phyloP scores from a whole-genome alignment of 2,888 invertebrate genomes.

The Oligia strigilis region DNA sequence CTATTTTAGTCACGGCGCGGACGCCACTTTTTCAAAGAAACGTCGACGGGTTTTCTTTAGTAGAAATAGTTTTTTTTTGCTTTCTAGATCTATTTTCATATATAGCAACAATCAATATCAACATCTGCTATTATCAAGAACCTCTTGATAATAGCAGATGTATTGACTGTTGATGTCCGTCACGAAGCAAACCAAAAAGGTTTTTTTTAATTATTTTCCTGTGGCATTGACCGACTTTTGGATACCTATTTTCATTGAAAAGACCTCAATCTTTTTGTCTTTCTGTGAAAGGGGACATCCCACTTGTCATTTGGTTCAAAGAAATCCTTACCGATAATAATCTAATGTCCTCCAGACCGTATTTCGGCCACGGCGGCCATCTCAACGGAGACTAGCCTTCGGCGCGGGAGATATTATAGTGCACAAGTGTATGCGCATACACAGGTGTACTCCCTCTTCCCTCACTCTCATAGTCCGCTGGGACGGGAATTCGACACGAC shows the following conservation, averaged over 20 bases:
- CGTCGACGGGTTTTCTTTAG: background rate
- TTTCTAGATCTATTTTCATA: background rate
- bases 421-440: too few relatives aligned
- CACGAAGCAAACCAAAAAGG: background rate
- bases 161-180: background rate
- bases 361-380: too few relatives aligned
- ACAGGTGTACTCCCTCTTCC: too few relatives aligned
- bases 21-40: background rate
- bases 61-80: too few relatives aligned
- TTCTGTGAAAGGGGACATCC: conserved; percentile 20
- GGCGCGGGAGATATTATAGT: too few relatives aligned
- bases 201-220: conserved; percentile 28
- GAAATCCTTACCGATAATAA: background rate
- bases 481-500: too few relatives aligned
- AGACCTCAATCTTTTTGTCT: background rate
- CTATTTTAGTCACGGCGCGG: background rate
- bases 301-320: background rate
- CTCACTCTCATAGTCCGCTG: too few relatives aligned
- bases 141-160: too few relatives aligned
- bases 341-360: too few relatives aligned
- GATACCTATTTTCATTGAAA: conserved; percentile 4
- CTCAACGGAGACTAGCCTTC: too few relatives aligned
- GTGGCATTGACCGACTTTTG: conserved; percentile 19
- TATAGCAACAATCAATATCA: background rate
- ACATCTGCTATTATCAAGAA: background rate